Evolutionary conservation across 2,888 invertebrate genomes (phyloP).

Genomic region (Agonopterix subpropinquella): DNA sequence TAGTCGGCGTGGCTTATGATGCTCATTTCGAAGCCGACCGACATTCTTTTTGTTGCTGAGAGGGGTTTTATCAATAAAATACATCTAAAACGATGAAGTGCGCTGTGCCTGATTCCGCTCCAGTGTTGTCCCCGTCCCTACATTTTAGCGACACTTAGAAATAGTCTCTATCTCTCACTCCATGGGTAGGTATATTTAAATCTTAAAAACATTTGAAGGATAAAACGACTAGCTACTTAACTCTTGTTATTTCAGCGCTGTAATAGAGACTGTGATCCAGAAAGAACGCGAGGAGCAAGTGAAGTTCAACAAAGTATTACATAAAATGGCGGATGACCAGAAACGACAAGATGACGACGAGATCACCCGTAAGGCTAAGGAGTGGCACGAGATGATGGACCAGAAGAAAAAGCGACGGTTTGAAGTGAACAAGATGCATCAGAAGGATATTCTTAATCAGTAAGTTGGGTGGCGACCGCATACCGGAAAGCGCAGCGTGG

Average conservation of each 20-base stretch:
- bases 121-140: no score
- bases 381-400: constrained; percentile 45
- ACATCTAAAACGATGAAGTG: no score
- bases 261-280: constrained; percentile 58
- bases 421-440: constrained; percentile 48
- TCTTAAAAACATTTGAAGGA: no score
- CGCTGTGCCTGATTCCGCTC: no score
- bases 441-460: constrained; percentile 56
- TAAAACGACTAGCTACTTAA: no score
- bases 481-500: background rate
- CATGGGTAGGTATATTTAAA: no score
- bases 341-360: constrained; percentile 44
- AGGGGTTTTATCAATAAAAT: no score
- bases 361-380: constrained; percentile 41
- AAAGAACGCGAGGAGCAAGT: constrained; percentile 58
- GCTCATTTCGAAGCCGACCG: no score
- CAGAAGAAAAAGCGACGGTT: constrained; percentile 32
- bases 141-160: background rate
- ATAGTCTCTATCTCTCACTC: no score
- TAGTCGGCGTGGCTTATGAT: no score
- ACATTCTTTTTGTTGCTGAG: no score
- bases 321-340: constrained; percentile 34
- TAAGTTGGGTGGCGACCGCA: constrained; percentile 24
- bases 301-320: constrained; percentile 45
- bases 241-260: constrained; percentile 37